Conservation (phyloP, 2,888 invertebrate genomes). For the Volucella inanis region DNA sequence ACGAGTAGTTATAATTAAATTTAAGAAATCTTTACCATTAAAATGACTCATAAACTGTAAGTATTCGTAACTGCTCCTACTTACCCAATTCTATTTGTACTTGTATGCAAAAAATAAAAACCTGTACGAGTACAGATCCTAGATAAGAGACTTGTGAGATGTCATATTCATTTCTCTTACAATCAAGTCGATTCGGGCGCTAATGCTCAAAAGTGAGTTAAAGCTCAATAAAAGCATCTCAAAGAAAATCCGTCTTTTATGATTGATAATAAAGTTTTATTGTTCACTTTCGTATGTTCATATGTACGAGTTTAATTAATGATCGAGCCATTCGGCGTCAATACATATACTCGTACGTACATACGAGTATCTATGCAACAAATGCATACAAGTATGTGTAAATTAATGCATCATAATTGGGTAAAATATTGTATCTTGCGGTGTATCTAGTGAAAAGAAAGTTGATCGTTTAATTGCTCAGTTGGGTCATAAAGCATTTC, state of each 20-base stretch:
- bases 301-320: conserved; percentile 20
- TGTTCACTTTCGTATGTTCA: conserved; percentile 59
- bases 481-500: conserved; percentile 60
- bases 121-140: too few species aligned
- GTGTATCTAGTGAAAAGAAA: conserved; percentile 66
- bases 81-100: too few species aligned
- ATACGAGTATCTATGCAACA: conserved; percentile 8
- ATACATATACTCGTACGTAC: conserved; percentile 25
- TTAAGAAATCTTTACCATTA: conserved; percentile 13
- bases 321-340: conserved; percentile 20
- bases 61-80: not conserved
- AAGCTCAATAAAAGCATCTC: conserved; percentile 16
- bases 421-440: conserved; percentile 45
- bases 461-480: conserved; percentile 63
- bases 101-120: too few species aligned
- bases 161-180: not conserved
- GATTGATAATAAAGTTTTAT: conserved; percentile 49
- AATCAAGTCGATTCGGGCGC: too few species aligned
- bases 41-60: conserved; percentile 10
- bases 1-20: conserved; percentile 37
- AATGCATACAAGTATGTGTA: conserved; percentile 36
- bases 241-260: conserved; percentile 26
- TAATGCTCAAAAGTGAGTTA: not conserved
- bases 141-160: too few species aligned
- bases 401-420: conserved; percentile 69